Evolutionary conservation across 2,888 invertebrate genomes (phyloP), one percentile per base, ranked within the genome.

Genomic region (Macropis europaea): DNA sequence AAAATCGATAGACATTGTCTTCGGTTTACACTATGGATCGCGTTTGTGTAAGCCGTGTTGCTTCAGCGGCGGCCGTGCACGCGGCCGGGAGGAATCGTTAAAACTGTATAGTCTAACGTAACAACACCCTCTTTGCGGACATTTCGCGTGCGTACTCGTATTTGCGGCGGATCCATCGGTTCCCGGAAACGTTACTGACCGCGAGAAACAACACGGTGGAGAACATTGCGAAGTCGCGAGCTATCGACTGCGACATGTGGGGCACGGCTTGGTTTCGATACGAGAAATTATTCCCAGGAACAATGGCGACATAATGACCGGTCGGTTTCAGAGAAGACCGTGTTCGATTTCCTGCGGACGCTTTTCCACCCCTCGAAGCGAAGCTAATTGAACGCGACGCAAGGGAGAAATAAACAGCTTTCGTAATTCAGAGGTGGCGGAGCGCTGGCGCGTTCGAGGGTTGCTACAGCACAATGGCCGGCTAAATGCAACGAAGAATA

Each of bases 191-290:
- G 48, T 26, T 47, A 38, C 17, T 7, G 36, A 9, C 28, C 43
- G 50, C 34, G 60, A 30, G 38, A 43, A 71, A 43, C 30, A 40
- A 28, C 62, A 15, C 52, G 73, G 28, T 24, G 40, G 66, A 61
- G 62, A 47, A 36, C 13, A 22, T 28, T 22, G 30, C 43, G 22
- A 19, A 34, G 26, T 6, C 15, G 38, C 36, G 34, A 34, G 30
- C 43, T 62, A 73, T 73, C 53, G 67, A 62, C 50, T 57, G 7
- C 13, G 24, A 40, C 52, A 63, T 57, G 45, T 71, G 56, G 62
- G n/a, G 45, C 71, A 36, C 32, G 73, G 53, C 57, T 72, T 59
- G 53, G 63, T 59, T 63, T 59, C 63, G 30, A 72, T 72, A 59
- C 42, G 48, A 47, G 53, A 30, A 72, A 71, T 72, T 61, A 62